Evolutionary conservation across 2,113 vertebrate genomes (phyloP).

Genomic region (Suncus etruscus): DNA sequence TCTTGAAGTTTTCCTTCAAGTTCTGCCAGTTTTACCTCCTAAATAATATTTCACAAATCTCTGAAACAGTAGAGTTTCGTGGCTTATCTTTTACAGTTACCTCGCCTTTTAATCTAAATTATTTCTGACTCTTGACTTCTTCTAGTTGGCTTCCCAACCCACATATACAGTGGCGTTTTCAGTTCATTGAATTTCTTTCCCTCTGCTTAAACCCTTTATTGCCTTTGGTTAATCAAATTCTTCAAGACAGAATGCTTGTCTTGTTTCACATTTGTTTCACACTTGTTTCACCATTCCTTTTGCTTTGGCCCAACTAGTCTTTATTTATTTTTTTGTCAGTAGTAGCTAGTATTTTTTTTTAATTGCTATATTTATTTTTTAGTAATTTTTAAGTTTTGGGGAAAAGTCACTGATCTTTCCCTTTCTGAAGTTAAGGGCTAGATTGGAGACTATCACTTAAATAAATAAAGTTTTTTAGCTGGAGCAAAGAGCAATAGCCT

Average conservation of each 20-base stretch:
- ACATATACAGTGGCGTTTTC: not conserved
- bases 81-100: not conserved
- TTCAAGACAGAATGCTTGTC: conserved; percentile 10
- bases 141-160: not conserved
- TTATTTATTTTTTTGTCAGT: conserved; percentile 49
- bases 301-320: not conserved
- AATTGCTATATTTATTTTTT: not conserved
- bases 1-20: not conserved
- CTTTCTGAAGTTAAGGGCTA: no score
- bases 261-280: not conserved
- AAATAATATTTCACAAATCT: conserved; percentile 3
- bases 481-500: no score
- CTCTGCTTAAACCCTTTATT: not conserved
- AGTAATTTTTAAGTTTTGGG: not conserved
- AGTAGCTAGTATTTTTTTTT: conserved; percentile 2
- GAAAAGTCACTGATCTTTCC: no score
- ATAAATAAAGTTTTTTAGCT: no score
- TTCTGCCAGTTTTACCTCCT: conserved; percentile 23
- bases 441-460: no score
- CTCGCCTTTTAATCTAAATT: not conserved
- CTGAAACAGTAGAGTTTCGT: not conserved
- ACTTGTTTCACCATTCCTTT: not conserved
- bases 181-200: not conserved
- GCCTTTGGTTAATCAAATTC: not conserved
- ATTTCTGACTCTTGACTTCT: conserved; percentile 25